Conservation (phyloP, 2,888 invertebrate species). For the Torymus auratus region DNA sequence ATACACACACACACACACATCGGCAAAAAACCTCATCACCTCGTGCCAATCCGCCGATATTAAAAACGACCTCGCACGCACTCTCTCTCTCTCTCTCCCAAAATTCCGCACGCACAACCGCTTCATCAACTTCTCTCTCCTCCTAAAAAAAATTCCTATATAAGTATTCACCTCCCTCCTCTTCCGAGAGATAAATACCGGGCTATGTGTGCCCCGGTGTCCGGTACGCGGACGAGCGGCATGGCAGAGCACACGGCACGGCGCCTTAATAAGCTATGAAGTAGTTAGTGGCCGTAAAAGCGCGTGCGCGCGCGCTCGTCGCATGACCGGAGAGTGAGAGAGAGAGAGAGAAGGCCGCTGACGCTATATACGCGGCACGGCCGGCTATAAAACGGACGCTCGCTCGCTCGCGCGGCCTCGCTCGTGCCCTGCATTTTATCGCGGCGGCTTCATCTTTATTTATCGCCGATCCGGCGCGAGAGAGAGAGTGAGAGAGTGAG, state of each 20-base stretch:
- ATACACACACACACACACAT: too few species aligned
- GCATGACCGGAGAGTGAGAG: not conserved
- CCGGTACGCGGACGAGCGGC: too few species aligned
- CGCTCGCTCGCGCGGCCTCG: conserved; percentile 45
- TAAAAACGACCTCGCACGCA: too few species aligned
- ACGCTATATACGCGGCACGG: conserved; percentile 42
- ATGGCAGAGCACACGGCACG: conserved; percentile 1
- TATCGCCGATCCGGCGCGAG: conserved; percentile 64
- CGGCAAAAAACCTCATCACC: too few species aligned
- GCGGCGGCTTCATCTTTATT: conserved; percentile 70
- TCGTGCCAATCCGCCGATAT: too few species aligned
- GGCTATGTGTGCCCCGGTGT: not conserved
- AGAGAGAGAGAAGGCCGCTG: conserved; percentile 29
- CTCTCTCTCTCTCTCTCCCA: too few species aligned
- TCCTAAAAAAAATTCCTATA: too few species aligned
- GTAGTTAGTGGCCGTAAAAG: conserved; percentile 54
- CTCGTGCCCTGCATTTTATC: conserved; percentile 70
- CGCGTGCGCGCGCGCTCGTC: conserved; percentile 11
- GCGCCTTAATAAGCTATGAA: conserved; percentile 56
- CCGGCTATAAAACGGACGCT: conserved; percentile 52
- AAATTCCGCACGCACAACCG: too few species aligned
- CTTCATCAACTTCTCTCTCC: too few species aligned
- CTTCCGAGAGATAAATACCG: too few species aligned
- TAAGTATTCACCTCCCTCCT: too few species aligned
- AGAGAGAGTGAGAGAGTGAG: too few species aligned